A percentile compares a stretch with the other conserved stretches of the same genome.
Evolutionary conservation across 1,140 invertebrate species (phyloP).

Genomic region (Paracyclopina nana): DNA sequence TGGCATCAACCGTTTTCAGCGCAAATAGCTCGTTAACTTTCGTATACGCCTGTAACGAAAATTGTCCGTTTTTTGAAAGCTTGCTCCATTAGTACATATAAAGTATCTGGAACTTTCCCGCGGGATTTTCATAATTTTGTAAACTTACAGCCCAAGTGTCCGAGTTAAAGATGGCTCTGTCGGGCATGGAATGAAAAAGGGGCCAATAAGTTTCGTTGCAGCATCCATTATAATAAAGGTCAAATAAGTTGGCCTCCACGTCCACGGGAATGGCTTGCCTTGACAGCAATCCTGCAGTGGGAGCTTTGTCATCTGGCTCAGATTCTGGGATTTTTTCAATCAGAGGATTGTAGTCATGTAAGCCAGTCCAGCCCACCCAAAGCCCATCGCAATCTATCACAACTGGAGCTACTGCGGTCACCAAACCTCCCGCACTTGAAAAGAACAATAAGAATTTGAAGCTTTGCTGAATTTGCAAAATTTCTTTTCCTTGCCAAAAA

Average conservation of each 20-base stretch:
- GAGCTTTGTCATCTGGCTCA: constrained; percentile 56
- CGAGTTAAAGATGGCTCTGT: constrained; percentile 46
- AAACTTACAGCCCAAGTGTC: constrained; percentile 45
- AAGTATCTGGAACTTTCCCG: background rate
- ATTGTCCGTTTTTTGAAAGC: background rate
- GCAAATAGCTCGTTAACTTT: constrained; percentile 62
- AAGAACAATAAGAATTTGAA: background rate
- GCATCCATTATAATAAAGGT: constrained; percentile 73
- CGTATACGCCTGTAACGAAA: constrained; percentile 38
- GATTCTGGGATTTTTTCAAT: constrained; percentile 49
- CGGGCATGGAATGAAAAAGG: constrained; percentile 73
- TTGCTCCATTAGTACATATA: background rate
- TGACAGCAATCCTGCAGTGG: constrained; percentile 39
- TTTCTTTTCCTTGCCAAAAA: constrained; percentile 1
- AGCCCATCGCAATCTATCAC: constrained; percentile 58
- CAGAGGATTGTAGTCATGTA: constrained; percentile 35
- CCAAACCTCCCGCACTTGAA: constrained; percentile 50
- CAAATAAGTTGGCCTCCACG: constrained; percentile 30
- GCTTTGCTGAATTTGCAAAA: constrained; percentile 1
- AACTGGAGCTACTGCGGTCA: constrained; percentile 70
- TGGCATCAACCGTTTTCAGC: constrained; percentile 46
- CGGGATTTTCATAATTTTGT: background rate
- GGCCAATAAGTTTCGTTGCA: constrained; percentile 84
- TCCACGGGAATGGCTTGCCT: constrained; percentile 10
- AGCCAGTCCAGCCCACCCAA: constrained; percentile 76